Percentiles rank a stretch among this genome's conserved stretches.
phyloP scores from a whole-genome alignment of 2,797 vertebrate genomes.

The Alectoris magna region DNA sequence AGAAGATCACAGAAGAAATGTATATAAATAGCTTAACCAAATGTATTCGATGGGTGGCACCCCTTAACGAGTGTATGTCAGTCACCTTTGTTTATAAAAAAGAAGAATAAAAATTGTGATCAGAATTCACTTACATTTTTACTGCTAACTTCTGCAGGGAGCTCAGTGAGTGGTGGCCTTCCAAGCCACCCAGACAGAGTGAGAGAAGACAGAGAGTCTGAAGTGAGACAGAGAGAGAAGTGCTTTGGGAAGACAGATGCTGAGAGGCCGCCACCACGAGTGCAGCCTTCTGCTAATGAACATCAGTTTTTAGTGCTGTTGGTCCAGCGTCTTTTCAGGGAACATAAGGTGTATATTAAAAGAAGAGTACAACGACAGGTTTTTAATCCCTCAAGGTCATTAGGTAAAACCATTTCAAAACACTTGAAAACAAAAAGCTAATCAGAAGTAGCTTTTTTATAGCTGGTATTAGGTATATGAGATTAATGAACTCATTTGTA shows the following conservation, averaged over 20 bases:
- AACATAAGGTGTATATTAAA: background rate
- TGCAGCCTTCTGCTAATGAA: background rate
- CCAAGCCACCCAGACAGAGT: background rate
- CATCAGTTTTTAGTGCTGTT: background rate
- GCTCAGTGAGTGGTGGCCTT: background rate
- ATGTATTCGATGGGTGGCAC: background rate
- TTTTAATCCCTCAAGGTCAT: background rate
- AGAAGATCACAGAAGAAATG: background rate
- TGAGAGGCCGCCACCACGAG: background rate
- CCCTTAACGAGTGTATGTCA: background rate
- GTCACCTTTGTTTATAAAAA: background rate
- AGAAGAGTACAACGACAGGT: background rate
- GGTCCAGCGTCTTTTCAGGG: background rate
- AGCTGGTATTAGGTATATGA: background rate
- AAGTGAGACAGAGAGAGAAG: background rate
- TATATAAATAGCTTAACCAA: background rate
- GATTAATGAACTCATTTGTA: background rate
- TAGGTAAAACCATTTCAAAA: constrained; percentile 14
- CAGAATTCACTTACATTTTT: background rate
- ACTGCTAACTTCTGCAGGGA: background rate
- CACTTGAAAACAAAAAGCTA: background rate
- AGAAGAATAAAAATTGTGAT: background rate
- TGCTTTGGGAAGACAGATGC: background rate
- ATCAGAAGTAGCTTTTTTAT: background rate
- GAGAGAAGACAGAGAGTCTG: too few relatives aligned